Conservation (phyloP, 2,113 vertebrate genomes). For the Ctenomys sociabilis region DNA sequence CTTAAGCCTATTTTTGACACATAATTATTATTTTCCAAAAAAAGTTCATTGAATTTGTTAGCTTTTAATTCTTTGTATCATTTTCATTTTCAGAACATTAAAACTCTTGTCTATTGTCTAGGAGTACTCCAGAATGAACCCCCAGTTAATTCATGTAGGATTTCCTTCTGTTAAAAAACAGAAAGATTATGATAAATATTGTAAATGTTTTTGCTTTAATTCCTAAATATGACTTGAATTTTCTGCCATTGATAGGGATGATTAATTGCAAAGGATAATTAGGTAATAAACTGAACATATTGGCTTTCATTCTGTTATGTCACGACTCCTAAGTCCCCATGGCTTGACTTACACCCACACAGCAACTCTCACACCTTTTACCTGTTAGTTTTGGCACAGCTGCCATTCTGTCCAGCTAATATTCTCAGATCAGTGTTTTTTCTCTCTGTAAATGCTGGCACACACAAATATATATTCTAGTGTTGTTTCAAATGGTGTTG, state of each 20-base stretch:
- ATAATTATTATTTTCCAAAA: conserved; percentile 20
- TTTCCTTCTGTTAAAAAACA: background rate
- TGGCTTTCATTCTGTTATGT: background rate
- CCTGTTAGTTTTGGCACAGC: background rate
- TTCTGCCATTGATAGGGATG: background rate
- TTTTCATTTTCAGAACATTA: conserved; percentile 46
- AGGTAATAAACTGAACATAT: background rate
- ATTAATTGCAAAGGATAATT: conserved; percentile 7
- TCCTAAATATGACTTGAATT: background rate
- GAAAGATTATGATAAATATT: background rate
- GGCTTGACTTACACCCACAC: background rate
- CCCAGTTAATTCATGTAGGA: background rate
- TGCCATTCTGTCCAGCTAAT: background rate
- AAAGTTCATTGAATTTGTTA: background rate
- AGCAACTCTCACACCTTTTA: background rate
- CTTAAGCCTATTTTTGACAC: background rate
- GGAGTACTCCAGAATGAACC: background rate
- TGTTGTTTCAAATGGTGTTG: background rate
- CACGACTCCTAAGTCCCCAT: too few relatives aligned
- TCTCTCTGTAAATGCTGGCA: background rate
- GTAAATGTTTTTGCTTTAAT: conserved; percentile 15
- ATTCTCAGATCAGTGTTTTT: background rate
- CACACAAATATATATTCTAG: background rate
- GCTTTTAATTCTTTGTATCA: conserved; percentile 25
- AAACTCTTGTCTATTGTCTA: background rate